Conservation (phyloP, 2,797 vertebrate species). For the Eremophila alpestris region DNA sequence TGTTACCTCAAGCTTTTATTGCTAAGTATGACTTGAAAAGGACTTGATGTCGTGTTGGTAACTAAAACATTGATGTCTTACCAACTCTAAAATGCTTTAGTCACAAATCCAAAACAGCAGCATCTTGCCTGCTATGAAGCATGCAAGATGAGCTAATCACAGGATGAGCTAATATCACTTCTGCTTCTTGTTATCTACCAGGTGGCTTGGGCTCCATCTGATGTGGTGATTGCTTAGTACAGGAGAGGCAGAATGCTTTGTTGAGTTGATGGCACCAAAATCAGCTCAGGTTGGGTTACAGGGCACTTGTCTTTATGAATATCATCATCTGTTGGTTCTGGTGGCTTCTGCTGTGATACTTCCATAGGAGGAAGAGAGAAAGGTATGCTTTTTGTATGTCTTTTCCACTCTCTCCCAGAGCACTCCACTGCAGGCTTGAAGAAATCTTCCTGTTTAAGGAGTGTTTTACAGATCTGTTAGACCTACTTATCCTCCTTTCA, state of each 20-base stretch:
- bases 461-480: background rate
- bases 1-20: background rate
- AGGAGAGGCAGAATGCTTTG: background rate
- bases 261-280: background rate
- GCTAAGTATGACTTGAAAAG: background rate
- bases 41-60: background rate
- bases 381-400: background rate
- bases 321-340: background rate
- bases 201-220: background rate
- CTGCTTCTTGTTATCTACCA: background rate
- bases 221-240: accelerated
- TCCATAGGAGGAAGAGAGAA: background rate
- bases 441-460: background rate
- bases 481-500: background rate
- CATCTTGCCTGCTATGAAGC: background rate
- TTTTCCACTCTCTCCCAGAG: background rate
- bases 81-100: background rate
- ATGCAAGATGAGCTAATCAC: background rate
- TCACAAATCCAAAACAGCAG: background rate
- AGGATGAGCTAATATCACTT: background rate
- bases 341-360: background rate
- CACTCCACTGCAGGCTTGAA: background rate
- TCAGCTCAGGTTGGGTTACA: background rate
- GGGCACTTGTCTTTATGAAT: accelerated
- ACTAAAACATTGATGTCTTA: background rate